Percentiles rank a stretch among this genome's conserved stretches.
phyloP scores from a whole-genome alignment of 2,797 vertebrate species.

The Schizothorax lantsangensis region DNA sequence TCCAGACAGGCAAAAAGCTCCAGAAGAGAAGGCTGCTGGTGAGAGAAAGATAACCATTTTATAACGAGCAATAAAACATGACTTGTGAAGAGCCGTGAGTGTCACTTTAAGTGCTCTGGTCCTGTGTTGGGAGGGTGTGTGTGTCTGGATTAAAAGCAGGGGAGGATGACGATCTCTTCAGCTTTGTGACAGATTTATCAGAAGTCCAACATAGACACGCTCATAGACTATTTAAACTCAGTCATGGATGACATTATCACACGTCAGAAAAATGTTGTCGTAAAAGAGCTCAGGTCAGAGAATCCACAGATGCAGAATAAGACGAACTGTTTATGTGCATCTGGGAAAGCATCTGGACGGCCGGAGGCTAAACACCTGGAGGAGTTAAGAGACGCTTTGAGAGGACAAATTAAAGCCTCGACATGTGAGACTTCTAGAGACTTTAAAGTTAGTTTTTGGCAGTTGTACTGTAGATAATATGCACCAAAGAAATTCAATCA shows the following conservation, averaged over 20 bases:
- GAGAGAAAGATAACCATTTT: conserved; percentile 45
- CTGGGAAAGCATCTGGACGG: conserved; percentile 19
- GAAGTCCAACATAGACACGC: conserved; percentile 42
- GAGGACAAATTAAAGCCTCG: conserved; percentile 4
- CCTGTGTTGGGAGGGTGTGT: conserved; percentile 24
- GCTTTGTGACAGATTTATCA: conserved; percentile 50
- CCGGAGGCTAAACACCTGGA: conserved; percentile 25
- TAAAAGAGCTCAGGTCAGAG: conserved; percentile 45
- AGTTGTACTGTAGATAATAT: background rate
- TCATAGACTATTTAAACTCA: conserved; percentile 44
- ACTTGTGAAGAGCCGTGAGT: conserved; percentile 21
- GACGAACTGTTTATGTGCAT: conserved; percentile 36
- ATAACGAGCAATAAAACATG: conserved; percentile 43
- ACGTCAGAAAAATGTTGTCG: conserved; percentile 48
- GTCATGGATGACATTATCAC: conserved; percentile 51
- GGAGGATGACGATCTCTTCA: conserved; percentile 30
- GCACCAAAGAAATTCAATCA: background rate
- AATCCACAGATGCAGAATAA: conserved; percentile 32
- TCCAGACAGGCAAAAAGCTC: conserved; percentile 32
- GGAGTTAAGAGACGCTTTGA: background rate
- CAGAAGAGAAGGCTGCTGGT: background rate
- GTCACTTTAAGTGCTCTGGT: conserved; percentile 32
- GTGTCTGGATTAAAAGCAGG: conserved; percentile 18
- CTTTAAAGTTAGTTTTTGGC: conserved; percentile 1
- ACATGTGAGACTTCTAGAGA: background rate